Evolutionary conservation across 1,140 invertebrate genomes (phyloP).

Genomic region (Stratiolaelaps scimitus): DNA sequence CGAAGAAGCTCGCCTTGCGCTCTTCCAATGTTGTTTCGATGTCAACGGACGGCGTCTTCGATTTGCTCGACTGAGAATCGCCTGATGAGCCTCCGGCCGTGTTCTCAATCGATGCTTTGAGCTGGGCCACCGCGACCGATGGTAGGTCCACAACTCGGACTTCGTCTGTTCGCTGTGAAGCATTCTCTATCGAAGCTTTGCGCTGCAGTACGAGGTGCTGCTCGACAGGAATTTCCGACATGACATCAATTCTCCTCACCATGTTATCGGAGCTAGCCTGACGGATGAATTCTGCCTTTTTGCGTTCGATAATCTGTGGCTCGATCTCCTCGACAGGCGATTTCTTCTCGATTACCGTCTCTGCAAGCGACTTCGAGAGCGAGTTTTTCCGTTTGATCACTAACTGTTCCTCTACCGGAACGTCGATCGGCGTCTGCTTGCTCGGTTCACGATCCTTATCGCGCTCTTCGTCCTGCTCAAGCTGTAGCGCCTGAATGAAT

Average conservation of each 20-base stretch:
- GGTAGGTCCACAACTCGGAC: conserved; percentile 1
- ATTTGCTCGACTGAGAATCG: conserved; percentile 1
- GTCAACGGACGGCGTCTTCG: conserved; percentile 20
- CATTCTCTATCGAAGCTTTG: conserved; percentile 18
- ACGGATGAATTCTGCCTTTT: conserved; percentile 23
- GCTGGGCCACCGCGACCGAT: conserved; percentile 15
- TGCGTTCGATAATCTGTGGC: conserved; percentile 23
- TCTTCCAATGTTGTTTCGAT: conserved; percentile 23
- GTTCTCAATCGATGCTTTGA: conserved; percentile 23
- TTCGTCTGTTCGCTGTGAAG: conserved; percentile 11
- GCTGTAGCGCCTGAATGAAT: conserved; percentile 14
- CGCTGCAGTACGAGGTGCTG: conserved; percentile 1
- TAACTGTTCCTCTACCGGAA: conserved; percentile 15
- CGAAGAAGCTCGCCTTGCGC: conserved; percentile 22
- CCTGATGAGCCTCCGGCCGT: too few relatives aligned
- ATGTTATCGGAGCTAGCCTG: conserved; percentile 25
- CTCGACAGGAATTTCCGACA: conserved; percentile 6
- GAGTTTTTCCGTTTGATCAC: conserved; percentile 20
- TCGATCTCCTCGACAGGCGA: conserved; percentile 16
- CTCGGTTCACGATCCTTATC: background rate
- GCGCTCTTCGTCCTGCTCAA: conserved; percentile 15
- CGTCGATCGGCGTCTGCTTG: background rate
- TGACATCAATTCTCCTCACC: background rate
- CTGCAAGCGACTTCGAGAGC: conserved; percentile 10
- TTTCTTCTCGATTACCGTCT: background rate